Evolutionary conservation across 2,797 vertebrate genomes (phyloP), one percentile per base, ranked within the genome.

Genomic region (Chaunax sp.): DNA sequence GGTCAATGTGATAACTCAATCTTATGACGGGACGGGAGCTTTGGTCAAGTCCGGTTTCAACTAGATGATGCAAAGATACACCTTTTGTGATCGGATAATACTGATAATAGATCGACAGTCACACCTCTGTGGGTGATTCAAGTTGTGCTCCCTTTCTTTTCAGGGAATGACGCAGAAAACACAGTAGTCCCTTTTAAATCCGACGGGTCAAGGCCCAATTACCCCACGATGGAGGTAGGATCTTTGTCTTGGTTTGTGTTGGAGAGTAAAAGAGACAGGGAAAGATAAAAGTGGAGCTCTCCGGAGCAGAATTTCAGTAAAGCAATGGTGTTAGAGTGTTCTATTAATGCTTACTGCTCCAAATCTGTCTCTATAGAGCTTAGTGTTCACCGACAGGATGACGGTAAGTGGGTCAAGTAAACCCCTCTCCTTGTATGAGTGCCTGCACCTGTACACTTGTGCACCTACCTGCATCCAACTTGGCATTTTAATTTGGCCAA

Each of bases 361-460:
- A 70, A 82, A 84, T 85, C 74, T 65, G 76, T 82, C 82, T 81
- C 77, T 64, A 45, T n/a, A 64, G 67, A 75, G 77, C 74, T 80
- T 83, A 77, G 78, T 64, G 74, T 78, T 80, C 25, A 1, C 57
- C 81, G 62, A 85, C 72, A 65, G 78, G 64, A 71, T 78, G 82
- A 78, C 76, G 83, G 74, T 66, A 88, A 86, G 79, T 84, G 78
- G 84, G 83, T 83, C 76, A 55, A 73, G 76, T 79, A 62, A 75
- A 85, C 72, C 77, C 55, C 37, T 71, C 53, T 77, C 47, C 64
- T 77, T 64, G 75, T 65, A 68, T 55, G 52, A 69, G 60, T 55
- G 74, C 64, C 61, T 75, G 69, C 71, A 75, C 69, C 61, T 72
- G 35, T 61, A 70, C 72, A 74, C 65, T 47, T 33, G 41, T 74